Evolutionary conservation across 2,113 vertebrate genomes (phyloP).

Genomic region (Notechis scutatus): DNA sequence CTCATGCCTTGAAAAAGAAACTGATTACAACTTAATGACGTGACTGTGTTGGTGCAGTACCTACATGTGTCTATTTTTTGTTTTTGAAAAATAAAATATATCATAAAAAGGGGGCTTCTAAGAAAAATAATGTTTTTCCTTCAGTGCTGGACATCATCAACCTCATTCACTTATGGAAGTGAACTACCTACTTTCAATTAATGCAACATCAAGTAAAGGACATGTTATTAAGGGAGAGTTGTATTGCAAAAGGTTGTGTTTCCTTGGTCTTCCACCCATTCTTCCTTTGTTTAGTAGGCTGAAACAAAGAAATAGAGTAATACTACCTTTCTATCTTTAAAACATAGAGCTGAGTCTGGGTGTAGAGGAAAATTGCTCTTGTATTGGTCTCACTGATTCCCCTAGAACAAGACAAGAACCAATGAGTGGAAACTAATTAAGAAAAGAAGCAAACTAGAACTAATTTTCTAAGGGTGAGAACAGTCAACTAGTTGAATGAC

Average conservation of each 20-base stretch:
- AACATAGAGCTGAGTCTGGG: not conserved
- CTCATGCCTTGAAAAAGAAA: not conserved
- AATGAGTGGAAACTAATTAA: not conserved
- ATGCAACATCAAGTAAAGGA: not conserved
- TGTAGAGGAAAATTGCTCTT: not conserved
- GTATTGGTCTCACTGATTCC: not conserved
- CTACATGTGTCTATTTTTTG: not conserved
- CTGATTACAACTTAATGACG: accelerated
- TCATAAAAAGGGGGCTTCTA: not conserved
- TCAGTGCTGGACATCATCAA: not conserved
- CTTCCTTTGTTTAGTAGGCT: no score
- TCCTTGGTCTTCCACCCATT: not conserved
- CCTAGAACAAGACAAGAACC: not conserved
- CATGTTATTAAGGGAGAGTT: not conserved
- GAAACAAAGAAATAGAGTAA: not conserved
- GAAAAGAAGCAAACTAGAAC: not conserved
- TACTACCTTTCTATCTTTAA: not conserved
- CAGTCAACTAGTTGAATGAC: not conserved
- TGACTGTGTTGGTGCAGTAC: not conserved
- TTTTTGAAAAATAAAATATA: not conserved
- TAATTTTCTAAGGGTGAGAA: not conserved
- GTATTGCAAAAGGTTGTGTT: not conserved
- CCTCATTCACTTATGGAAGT: not conserved
- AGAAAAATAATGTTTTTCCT: not conserved
- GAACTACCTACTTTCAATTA: not conserved